These are phyloP conservation scores for Neotoma lepida DNA, from an alignment of 2,113 vertebrate species.

Conservation along the genomic window DNA sequence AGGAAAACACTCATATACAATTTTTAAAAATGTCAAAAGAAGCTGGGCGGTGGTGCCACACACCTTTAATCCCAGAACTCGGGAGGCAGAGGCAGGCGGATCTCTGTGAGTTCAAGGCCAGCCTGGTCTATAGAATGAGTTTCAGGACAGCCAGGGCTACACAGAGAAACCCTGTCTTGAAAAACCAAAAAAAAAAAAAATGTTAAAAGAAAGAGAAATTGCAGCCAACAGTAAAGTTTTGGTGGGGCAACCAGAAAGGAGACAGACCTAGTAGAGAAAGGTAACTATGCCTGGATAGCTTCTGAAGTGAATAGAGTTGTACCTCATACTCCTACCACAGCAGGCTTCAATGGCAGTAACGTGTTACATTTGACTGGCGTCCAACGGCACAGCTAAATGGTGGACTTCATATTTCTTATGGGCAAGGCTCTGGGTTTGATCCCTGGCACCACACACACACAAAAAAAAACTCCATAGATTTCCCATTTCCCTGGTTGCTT, in stretches of 20 bases:
- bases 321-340: neutral
- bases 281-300: neutral
- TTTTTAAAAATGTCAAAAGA: neutral
- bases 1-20: neutral
- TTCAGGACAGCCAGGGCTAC: too few relatives aligned
- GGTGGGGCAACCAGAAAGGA: neutral
- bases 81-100: too few relatives aligned
- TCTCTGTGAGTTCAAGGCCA: too few relatives aligned
- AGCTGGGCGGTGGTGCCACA: too few relatives aligned
- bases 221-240: neutral
- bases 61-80: too few relatives aligned
- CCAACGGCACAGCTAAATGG: neutral
- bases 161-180: too few relatives aligned
- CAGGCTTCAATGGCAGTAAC: neutral
- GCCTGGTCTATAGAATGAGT: too few relatives aligned
- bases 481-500: neutral
- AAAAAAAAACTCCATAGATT: neutral
- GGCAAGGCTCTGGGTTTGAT: neutral
- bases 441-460: neutral
- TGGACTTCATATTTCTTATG: neutral
- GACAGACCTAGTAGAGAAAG: neutral
- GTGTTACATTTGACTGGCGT: neutral
- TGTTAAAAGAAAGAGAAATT: neutral
- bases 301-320: slow-evolving; percentile 13
- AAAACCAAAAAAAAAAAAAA: neutral